Percentiles rank a stretch among this genome's conserved stretches.
These are phyloP conservation scores for Dryobates pubescens DNA, from an alignment of 2,797 vertebrate genomes.

Conservation along the genomic window DNA sequence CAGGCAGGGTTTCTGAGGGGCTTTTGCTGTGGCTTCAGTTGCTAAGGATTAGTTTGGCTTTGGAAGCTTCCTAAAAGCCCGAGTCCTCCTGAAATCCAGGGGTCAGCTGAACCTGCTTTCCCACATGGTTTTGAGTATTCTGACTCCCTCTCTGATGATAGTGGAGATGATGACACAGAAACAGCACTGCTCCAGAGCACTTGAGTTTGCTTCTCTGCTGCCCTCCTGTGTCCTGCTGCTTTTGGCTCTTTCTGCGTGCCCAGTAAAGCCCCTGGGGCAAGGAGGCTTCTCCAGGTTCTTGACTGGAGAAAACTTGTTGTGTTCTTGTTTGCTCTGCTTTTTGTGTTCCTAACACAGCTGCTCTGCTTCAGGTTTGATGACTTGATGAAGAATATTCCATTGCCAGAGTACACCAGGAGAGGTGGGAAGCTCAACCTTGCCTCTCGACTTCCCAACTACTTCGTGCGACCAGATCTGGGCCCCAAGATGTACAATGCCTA, in stretches of 20 bases:
- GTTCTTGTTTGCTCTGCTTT: neutral
- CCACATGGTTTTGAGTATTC: neutral
- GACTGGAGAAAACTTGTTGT: neutral
- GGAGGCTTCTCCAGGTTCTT: neutral
- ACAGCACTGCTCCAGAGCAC: neutral
- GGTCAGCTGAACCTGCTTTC: neutral
- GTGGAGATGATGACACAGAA: neutral
- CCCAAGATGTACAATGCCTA: constrained; percentile 86
- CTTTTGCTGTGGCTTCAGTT: neutral
- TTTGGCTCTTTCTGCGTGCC: neutral
- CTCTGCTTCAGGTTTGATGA: constrained; percentile 79
- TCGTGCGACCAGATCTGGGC: constrained; percentile 81
- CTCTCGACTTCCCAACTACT: constrained; percentile 81
- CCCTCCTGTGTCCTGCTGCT: neutral
- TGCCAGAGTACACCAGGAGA: constrained; percentile 83
- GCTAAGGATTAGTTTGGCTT: neutral
- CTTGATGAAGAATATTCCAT: constrained; percentile 82
- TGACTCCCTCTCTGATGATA: neutral
- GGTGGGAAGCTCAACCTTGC: constrained; percentile 83
- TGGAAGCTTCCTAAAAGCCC: neutral
- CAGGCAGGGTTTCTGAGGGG: neutral
- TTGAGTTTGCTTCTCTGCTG: neutral
- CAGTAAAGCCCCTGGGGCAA: neutral
- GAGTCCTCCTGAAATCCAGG: neutral
- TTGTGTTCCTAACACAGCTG: neutral